These are phyloP conservation scores for Zaprionus africanus DNA, from an alignment of 1,140 invertebrate species.

Conservation along the genomic window DNA sequence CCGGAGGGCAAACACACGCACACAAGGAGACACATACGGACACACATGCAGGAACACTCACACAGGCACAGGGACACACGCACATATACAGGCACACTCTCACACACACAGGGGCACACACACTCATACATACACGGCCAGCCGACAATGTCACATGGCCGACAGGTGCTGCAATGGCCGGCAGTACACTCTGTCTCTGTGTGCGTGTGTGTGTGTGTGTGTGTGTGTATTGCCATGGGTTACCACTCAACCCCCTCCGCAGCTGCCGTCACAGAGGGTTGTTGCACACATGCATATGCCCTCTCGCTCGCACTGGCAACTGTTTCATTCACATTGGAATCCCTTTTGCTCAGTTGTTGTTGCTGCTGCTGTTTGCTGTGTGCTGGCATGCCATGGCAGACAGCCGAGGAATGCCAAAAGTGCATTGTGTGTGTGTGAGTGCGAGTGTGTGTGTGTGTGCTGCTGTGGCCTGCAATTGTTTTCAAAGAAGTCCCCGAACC, in stretches of 20 bases:
- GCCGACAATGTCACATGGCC: constrained; percentile 68
- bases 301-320: constrained; percentile 49
- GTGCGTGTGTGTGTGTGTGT: constrained; percentile 18
- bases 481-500: constrained; percentile 81
- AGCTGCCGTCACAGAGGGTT: constrained; percentile 42
- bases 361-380: constrained; percentile 30
- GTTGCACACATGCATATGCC: constrained; percentile 41
- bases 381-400: constrained; percentile 67
- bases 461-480: constrained; percentile 73
- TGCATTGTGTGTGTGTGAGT: constrained; percentile 47
- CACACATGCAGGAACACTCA: constrained; percentile 26
- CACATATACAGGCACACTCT: constrained; percentile 21
- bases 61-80: constrained; percentile 14
- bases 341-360: constrained; percentile 30
- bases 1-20: constrained; percentile 56
- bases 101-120: constrained; percentile 31
- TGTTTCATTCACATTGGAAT: constrained; percentile 65
- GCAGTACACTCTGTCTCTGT: constrained; percentile 39
- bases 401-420: constrained; percentile 75
- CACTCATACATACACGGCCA: constrained; percentile 27
- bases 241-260: constrained; percentile 30
- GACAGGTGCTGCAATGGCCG: constrained; percentile 83
- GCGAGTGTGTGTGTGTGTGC: constrained; percentile 22
- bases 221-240: constrained; percentile 33
- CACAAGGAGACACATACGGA: constrained; percentile 23